These are phyloP conservation scores for Empis stercorea DNA, from an alignment of 2,888 invertebrate species.

Conservation along the genomic window DNA sequence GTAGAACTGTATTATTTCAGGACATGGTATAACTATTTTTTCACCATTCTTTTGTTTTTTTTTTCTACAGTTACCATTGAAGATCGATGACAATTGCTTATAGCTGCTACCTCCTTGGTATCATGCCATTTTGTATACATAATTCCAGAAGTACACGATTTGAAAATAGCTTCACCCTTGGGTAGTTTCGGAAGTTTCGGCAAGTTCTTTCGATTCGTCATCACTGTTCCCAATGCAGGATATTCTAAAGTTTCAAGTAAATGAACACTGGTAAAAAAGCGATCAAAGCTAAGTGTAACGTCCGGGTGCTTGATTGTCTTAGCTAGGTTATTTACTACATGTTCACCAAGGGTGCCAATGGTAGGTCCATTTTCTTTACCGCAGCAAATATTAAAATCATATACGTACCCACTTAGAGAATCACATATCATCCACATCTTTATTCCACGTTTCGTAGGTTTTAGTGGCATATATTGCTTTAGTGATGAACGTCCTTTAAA, in stretches of 20 bases:
- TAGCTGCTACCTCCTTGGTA: background rate
- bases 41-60: background rate
- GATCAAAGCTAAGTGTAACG: conserved; percentile 7
- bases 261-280: conserved; percentile 9
- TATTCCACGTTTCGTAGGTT: conserved; percentile 9
- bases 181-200: background rate
- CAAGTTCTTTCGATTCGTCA: conserved; percentile 1
- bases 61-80: background rate
- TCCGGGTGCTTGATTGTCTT: conserved; percentile 7
- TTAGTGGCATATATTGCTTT: conserved; percentile 12
- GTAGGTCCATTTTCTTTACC: background rate
- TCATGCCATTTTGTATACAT: conserved; percentile 6
- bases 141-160: background rate
- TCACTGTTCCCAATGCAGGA: conserved; percentile 4
- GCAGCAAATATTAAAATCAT: conserved; percentile 8
- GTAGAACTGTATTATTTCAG: background rate
- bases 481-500: conserved; percentile 11
- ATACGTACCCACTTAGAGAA: conserved; percentile 2
- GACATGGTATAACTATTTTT: background rate
- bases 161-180: conserved; percentile 1
- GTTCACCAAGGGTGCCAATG: conserved; percentile 6
- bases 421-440: conserved; percentile 7
- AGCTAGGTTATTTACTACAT: conserved; percentile 7
- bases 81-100: conserved; percentile 3
- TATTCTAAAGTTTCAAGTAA: conserved; percentile 3